phyloP scores from a whole-genome alignment of 1,140 invertebrate species.

The Drosophila mayri region DNA sequence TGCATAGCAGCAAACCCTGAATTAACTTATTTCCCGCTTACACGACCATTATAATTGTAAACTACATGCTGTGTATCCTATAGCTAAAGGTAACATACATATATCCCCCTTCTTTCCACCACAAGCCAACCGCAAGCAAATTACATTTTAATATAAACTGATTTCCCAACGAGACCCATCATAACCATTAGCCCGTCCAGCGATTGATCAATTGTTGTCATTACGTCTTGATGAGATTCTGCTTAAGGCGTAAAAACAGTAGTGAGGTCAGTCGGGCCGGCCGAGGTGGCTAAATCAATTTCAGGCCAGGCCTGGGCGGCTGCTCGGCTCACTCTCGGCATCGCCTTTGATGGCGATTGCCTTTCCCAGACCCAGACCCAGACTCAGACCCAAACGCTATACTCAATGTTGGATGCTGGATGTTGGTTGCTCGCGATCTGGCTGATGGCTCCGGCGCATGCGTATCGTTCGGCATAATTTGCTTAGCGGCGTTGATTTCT shows the following conservation, averaged over 20 bases:
- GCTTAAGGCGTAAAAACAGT: conserved; percentile 85
- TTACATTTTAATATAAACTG: conserved; percentile 76
- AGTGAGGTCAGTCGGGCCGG: conserved; percentile 75
- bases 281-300: conserved; percentile 82
- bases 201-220: conserved; percentile 81
- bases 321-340: conserved; percentile 29
- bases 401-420: conserved; percentile 28
- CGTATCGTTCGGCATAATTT: conserved; percentile 84
- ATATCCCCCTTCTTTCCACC: not conserved
- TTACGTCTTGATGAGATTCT: conserved; percentile 84
- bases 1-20: not conserved
- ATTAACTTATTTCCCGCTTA: conserved; percentile 1
- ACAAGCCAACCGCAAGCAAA: conserved; percentile 56
- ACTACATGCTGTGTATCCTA: not conserved
- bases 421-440: conserved; percentile 36
- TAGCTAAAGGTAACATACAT: not conserved
- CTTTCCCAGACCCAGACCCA: conserved; percentile 36
- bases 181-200: conserved; percentile 49
- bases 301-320: conserved; percentile 50
- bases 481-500: conserved; percentile 83
- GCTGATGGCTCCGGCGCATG: conserved; percentile 75
- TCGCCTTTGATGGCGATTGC: conserved; percentile 63
- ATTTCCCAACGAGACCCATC: conserved; percentile 55
- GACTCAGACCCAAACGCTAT: conserved; percentile 16
- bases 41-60: conserved; percentile 12